Percentiles rank a stretch among this genome's conserved stretches.
phyloP scores from a whole-genome alignment of 2,113 vertebrate species.

The Corythoichthys haematopterus region DNA sequence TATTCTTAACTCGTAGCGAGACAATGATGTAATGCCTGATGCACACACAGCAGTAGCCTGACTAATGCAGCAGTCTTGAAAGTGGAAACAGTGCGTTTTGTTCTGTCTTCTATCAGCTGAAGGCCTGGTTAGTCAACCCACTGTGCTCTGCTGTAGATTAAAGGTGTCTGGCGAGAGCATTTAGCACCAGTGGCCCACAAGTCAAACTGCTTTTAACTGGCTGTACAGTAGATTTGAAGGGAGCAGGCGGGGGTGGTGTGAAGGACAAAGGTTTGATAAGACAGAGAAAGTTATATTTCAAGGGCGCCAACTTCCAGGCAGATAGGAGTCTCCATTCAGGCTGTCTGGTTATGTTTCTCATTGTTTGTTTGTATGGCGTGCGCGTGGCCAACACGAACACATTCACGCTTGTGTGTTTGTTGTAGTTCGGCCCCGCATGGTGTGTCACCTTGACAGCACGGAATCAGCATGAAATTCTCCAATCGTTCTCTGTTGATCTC shows the following conservation, averaged over 20 bases:
- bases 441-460: constrained; percentile 67
- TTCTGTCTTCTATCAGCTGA: constrained; percentile 71
- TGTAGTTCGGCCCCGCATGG: constrained; percentile 40
- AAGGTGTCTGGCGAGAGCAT: constrained; percentile 64
- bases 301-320: constrained; percentile 31
- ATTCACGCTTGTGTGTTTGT: constrained; percentile 21
- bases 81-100: constrained; percentile 71
- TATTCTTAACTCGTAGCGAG: constrained; percentile 72
- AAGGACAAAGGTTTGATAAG: constrained; percentile 65
- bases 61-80: constrained; percentile 71
- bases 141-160: constrained; percentile 68
- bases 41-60: constrained; percentile 62
- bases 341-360: constrained; percentile 40
- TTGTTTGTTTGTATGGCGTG: constrained; percentile 21
- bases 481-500: constrained; percentile 69
- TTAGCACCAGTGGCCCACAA: constrained; percentile 59
- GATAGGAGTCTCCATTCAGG: constrained; percentile 46
- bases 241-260: constrained; percentile 6
- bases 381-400: neutral
- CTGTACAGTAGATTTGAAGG: constrained; percentile 39
- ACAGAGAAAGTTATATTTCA: constrained; percentile 58
- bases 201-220: constrained; percentile 63
- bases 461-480: constrained; percentile 73
- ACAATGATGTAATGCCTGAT: constrained; percentile 73
- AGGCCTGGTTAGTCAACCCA: constrained; percentile 68